These are phyloP conservation scores for Netelia inedita DNA, from an alignment of 2,888 invertebrate genomes.

Conservation along the genomic window DNA sequence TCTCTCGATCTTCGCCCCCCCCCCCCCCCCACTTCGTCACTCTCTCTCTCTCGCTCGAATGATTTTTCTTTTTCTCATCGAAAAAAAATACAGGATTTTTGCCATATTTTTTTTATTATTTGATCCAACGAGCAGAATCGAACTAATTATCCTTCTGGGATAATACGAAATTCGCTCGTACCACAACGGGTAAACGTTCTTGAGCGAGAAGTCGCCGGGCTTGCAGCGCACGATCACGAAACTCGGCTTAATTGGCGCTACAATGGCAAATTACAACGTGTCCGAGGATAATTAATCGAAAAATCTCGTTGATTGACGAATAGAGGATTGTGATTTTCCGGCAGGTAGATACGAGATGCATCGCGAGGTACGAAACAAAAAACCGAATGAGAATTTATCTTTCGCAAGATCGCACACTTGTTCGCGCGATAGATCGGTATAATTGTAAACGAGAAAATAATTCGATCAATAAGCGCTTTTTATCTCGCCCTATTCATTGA, in stretches of 20 bases:
- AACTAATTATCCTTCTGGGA: constrained; percentile 8
- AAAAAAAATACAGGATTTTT: not conserved
- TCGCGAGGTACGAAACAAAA: not conserved
- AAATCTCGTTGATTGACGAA: constrained; percentile 12
- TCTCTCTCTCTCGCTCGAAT: not conserved
- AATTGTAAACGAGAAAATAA: not conserved
- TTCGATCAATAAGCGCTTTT: not conserved
- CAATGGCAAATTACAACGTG: constrained; percentile 35
- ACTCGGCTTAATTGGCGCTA: constrained; percentile 38
- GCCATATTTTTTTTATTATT: not conserved
- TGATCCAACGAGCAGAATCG: not conserved
- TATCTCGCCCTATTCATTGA: too few relatives aligned
- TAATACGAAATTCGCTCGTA: constrained; percentile 25
- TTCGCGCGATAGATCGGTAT: too few relatives aligned
- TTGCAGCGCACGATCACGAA: constrained; percentile 26
- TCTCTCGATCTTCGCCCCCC: constrained; percentile 14
- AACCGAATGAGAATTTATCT: not conserved
- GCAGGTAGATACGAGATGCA: not conserved
- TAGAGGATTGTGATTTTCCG: constrained; percentile 23
- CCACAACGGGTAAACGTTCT: constrained; percentile 7
- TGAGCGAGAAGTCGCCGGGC: not conserved
- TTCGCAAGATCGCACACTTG: too few relatives aligned
- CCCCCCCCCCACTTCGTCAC: not conserved
- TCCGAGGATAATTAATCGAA: constrained; percentile 16
- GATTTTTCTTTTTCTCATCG: not conserved